A percentile compares a stretch with the other conserved stretches of the same genome.
These are phyloP conservation scores for Megalopta genalis DNA, from an alignment of 1,140 invertebrate species.

Conservation along the genomic window DNA sequence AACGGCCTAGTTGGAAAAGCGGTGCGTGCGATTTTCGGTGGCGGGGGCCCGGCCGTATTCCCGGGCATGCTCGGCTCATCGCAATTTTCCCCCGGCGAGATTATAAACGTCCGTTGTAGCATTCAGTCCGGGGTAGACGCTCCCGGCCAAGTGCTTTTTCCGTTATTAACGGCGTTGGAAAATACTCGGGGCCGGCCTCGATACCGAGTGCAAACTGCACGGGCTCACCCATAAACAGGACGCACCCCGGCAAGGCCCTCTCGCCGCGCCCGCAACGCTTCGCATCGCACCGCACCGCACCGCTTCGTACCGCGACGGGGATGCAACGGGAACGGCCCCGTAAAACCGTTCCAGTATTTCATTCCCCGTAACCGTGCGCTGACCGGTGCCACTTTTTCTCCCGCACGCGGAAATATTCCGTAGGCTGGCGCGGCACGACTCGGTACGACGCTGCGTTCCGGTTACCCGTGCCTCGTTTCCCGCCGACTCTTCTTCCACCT, in stretches of 20 bases:
- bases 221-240: slow-evolving; percentile 46
- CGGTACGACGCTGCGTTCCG: too few species aligned
- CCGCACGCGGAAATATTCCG: slow-evolving; percentile 20
- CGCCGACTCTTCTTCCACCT: background rate
- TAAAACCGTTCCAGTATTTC: slow-evolving; percentile 53
- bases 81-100: slow-evolving; percentile 11
- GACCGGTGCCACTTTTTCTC: slow-evolving; percentile 33
- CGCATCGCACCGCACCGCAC: too few species aligned
- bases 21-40: background rate
- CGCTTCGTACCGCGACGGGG: too few species aligned
- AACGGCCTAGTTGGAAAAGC: background rate
- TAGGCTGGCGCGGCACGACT: background rate
- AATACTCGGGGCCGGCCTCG: slow-evolving; percentile 41
- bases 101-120: slow-evolving; percentile 52
- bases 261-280: background rate
- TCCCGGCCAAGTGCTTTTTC: slow-evolving; percentile 45
- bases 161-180: slow-evolving; percentile 57
- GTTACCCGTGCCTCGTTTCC: slow-evolving; percentile 32
- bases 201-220: slow-evolving; percentile 52
- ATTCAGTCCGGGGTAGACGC: slow-evolving; percentile 26
- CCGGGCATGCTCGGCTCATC: background rate
- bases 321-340: background rate
- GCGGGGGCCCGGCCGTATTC: too few species aligned
- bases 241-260: background rate
- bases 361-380: slow-evolving; percentile 22